phyloP scores from a whole-genome alignment of 2,888 invertebrate species.

The Phaedon cochleariae region DNA sequence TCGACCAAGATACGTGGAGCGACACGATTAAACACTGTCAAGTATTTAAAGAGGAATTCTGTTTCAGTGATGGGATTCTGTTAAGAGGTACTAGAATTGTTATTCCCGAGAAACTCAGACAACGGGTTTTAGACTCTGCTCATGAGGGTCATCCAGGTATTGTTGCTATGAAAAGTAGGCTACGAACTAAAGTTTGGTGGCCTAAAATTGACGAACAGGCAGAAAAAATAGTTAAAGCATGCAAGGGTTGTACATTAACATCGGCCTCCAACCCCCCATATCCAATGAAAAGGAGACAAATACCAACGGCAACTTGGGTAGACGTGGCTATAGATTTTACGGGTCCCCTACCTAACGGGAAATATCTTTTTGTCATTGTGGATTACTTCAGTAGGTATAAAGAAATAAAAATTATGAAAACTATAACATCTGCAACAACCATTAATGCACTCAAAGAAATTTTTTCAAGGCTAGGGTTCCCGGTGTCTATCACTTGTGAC shows the following conservation, averaged over 20 bases:
- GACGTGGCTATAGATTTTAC: conserved; percentile 45
- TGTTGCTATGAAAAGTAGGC: no score
- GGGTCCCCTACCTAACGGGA: conserved; percentile 42
- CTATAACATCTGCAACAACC: conserved; percentile 29
- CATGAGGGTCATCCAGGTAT: no score
- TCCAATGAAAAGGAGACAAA: conserved; percentile 40
- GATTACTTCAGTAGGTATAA: conserved; percentile 25
- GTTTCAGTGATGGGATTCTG: no score
- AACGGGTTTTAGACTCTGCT: conserved; percentile 45
- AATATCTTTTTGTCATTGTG: conserved; percentile 41
- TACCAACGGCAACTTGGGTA: conserved; percentile 35
- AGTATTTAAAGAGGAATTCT: no score
- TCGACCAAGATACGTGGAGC: no score
- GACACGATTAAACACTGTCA: no score
- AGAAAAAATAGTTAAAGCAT: conserved; percentile 32
- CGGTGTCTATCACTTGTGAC: conserved; percentile 37
- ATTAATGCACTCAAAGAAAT: conserved; percentile 36
- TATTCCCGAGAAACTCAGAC: conserved; percentile 36
- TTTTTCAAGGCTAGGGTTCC: conserved; percentile 38
- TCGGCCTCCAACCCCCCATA: conserved; percentile 27
- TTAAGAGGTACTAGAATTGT: conserved; percentile 41
- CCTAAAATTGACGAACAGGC: conserved; percentile 45
- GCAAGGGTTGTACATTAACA: conserved; percentile 39
- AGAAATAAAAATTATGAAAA: conserved; percentile 34
- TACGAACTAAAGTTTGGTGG: conserved; percentile 56